Conservation (phyloP, 2,888 invertebrate genomes). For the Spicauda simplicius region DNA sequence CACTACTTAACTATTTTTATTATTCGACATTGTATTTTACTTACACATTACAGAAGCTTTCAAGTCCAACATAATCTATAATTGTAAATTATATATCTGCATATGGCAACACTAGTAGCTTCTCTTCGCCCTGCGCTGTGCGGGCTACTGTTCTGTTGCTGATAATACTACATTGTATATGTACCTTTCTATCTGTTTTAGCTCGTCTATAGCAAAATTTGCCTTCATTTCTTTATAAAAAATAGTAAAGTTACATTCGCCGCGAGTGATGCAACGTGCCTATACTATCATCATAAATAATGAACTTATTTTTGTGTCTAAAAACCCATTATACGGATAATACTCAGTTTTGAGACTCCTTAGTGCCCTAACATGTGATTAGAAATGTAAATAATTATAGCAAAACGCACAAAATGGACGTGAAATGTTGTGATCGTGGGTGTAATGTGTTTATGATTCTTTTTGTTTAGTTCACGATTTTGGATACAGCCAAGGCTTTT, state of each 20-base stretch:
- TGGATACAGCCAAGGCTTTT: conserved; percentile 33
- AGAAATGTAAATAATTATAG: conserved; percentile 71
- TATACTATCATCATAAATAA: conserved; percentile 48
- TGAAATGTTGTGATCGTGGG: conserved; percentile 66
- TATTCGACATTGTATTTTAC: too few relatives aligned
- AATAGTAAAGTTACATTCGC: conserved; percentile 43
- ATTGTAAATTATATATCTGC: neutral
- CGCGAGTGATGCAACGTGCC: conserved; percentile 58
- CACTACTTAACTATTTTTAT: too few relatives aligned
- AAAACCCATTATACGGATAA: conserved; percentile 41
- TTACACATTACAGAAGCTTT: neutral
- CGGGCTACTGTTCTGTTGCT: conserved; percentile 28
- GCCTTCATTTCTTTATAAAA: conserved; percentile 37
- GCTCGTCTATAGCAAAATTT: conserved; percentile 46
- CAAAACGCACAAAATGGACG: conserved; percentile 70
- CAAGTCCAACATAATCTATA: neutral
- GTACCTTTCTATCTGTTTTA: conserved; percentile 43
- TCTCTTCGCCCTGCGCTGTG: conserved; percentile 41
- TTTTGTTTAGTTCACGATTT: conserved; percentile 42
- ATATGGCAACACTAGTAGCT: conserved; percentile 40
- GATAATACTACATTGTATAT: conserved; percentile 42
- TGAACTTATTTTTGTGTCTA: conserved; percentile 46
- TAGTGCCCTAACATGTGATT: conserved; percentile 70
- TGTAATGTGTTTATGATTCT: conserved; percentile 64
- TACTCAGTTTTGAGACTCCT: conserved; percentile 41